phyloP scores from a whole-genome alignment of 2,797 vertebrate genomes.

The Ctenochaetus hawaiiensis region DNA sequence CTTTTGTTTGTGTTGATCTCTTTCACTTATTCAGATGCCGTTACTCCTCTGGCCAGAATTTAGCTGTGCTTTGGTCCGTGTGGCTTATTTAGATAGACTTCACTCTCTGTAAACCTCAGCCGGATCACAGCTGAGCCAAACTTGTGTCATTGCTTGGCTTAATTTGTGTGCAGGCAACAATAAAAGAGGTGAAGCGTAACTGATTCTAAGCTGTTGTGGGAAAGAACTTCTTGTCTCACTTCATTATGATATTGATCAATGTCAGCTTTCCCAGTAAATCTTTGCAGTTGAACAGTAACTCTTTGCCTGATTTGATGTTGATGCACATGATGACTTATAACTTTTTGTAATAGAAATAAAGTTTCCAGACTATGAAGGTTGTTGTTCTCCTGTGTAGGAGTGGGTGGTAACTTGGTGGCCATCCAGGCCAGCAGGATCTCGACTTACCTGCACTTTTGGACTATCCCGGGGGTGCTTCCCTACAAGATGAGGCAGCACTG shows the following conservation, averaged over 20 bases:
- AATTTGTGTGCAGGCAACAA: constrained; percentile 12
- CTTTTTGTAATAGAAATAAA: not conserved
- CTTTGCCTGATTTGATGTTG: not conserved
- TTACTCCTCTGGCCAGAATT: constrained; percentile 15
- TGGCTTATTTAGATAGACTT: constrained; percentile 7
- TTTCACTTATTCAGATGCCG: not conserved
- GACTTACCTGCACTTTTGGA: constrained; percentile 95
- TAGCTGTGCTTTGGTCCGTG: not conserved
- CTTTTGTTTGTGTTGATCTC: constrained; percentile 22
- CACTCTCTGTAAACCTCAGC: constrained; percentile 2
- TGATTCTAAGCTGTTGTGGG: constrained; percentile 16
- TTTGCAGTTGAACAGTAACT: not conserved
- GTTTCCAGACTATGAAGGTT: not conserved
- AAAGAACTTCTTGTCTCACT: constrained; percentile 20
- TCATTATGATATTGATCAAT: constrained; percentile 3
- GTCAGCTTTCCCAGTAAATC: not conserved
- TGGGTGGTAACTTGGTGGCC: constrained; percentile 96
- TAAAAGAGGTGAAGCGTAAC: constrained; percentile 8
- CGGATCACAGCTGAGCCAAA: constrained; percentile 15
- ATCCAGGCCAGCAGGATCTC: constrained; percentile 97
- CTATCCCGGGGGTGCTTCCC: constrained; percentile 92
- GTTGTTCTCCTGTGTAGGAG: constrained; percentile 82
- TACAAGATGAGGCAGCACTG: constrained; percentile 93
- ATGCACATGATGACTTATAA: too few relatives aligned
- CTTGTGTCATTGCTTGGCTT: constrained; percentile 27